These are phyloP conservation scores for Escarpia spicata DNA, from an alignment of 2,888 invertebrate genomes.

Conservation along the genomic window DNA sequence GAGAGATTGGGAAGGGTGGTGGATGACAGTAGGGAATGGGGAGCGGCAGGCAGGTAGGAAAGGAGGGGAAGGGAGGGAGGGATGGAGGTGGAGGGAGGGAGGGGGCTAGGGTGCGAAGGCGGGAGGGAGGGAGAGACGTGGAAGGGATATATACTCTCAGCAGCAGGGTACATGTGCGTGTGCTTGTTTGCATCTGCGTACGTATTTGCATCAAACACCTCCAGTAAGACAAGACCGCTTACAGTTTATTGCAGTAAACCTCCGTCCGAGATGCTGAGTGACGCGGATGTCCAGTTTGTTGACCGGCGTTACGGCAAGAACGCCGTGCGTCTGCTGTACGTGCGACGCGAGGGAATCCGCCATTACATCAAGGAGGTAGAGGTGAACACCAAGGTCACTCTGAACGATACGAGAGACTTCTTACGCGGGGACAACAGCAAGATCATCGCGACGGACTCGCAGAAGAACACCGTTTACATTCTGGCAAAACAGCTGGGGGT, in stretches of 20 bases:
- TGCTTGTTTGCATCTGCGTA: background rate
- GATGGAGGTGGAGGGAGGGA: too few species aligned
- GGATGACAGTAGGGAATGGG: too few species aligned
- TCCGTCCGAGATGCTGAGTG: conserved; percentile 43
- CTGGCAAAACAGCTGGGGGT: conserved; percentile 82
- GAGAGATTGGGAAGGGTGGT: too few species aligned
- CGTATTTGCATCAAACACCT: background rate
- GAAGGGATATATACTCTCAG: too few species aligned
- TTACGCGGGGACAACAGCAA: conserved; percentile 80
- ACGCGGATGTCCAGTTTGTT: conserved; percentile 65
- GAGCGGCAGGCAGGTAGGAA: too few species aligned
- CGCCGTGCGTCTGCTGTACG: conserved; percentile 78
- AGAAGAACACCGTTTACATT: conserved; percentile 84
- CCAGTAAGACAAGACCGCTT: background rate
- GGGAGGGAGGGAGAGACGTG: too few species aligned
- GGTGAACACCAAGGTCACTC: conserved; percentile 77
- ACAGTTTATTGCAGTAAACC: background rate
- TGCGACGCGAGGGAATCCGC: conserved; percentile 74
- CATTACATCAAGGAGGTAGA: conserved; percentile 81
- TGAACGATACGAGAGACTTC: conserved; percentile 78
- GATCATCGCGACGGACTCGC: conserved; percentile 84
- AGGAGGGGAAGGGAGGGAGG: too few species aligned
- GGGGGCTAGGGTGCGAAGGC: too few species aligned
- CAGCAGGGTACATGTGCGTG: background rate
- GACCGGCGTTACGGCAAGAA: conserved; percentile 80